Evolutionary conservation across 2,888 invertebrate species (phyloP), one percentile per base, ranked within the genome.

Genomic region (Aporophyla nigra): DNA sequence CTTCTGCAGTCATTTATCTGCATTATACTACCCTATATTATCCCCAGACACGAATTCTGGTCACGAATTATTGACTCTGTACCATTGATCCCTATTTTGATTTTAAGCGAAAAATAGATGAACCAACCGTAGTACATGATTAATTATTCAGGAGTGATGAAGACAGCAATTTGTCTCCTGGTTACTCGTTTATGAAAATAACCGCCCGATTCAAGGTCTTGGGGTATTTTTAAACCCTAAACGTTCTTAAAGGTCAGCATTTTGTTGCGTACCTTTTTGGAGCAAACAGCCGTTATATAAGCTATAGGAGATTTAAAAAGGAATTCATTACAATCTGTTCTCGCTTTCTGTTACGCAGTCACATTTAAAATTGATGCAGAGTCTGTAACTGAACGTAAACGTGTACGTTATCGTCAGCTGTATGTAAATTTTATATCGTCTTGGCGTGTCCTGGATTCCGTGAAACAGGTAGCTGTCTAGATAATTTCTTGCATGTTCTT

Each of bases 221-320:
- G 33, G 3, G 3, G 33, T 33, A 33, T 33, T 33, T 2, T 33
- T 33, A 33, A 33, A 33, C 33, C 3, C 33, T 27, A n/a, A 53
- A 85, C 62, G 65, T 53, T 81, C 24, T 14, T 24, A 12, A 58
- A 67, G 54, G 76, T 74, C 82, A 61, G 54, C 43, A 51, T 46
- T 49, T 19, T 83, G 68, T 0, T 58, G 7, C 0, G 7, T 19
- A 24, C 40, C 0, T 40, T 7, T 62, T n/a, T 5, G n/a, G 0
- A 19, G 5, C 16, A 53, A 33, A 66, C 9, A 21, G 16, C 4
- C 2, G 12, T 40, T 3, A 19, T 24, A 2, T 24, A 65, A 21
- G 14, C 12, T 43, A n/a, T 6, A 19, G 5, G n/a, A 27, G 12
- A 46, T 33, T 46, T 40, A 40, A 73, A 59, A 73, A 49, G 58